Evolutionary conservation across 1,140 invertebrate genomes (phyloP), one percentile per base, ranked within the genome.

Genomic region (Drosophila nikananu): DNA sequence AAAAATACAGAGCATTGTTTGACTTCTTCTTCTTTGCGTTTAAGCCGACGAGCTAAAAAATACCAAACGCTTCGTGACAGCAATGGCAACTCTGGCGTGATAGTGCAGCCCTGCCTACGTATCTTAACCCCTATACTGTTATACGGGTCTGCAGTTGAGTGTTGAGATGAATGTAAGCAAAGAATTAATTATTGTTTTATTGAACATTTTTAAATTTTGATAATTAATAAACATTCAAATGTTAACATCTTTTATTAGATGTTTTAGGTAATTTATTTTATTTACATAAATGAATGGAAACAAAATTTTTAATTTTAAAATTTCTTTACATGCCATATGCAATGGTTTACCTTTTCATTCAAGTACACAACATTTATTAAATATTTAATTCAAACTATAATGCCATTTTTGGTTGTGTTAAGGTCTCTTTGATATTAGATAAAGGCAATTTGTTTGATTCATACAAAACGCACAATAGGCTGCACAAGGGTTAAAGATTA

Each of bases 401-500:
- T 27, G 0, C 30, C 1, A 9, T 30, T 9, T 30, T 30, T 30
- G 27, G 2, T 30, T 30, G 8, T 9, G 7, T 8, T 15, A 42
- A 8, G 1, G 17, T 27, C 15, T 25, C 27, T 25, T 51, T 35
- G 17, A n/a, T 5, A n/a, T n/a, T 5, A 51, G 10, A 52, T 30
- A 19, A 19, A 1, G 19, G 2, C 1, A 54, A 54, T 21, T 8
- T 15, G 1, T 15, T 12, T 7, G 3, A 1, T 4, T 2, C 9
- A 27, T 19, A 25, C 15, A 8, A 3, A 7, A 23, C 4, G 8
- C n/a, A 23, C 39, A 12, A 15, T 1, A 0, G 6, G 9, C 8
- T 1, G 15, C 77, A 63, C 35, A 79, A 84, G 81, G 41, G 84
- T 89, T 87, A 87, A 87, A 32, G 73, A 58, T 59, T 62, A 87